Percentiles rank a stretch among this genome's conserved stretches.
phyloP scores from a whole-genome alignment of 2,797 vertebrate species.

The Yasuhikotakia modesta region DNA sequence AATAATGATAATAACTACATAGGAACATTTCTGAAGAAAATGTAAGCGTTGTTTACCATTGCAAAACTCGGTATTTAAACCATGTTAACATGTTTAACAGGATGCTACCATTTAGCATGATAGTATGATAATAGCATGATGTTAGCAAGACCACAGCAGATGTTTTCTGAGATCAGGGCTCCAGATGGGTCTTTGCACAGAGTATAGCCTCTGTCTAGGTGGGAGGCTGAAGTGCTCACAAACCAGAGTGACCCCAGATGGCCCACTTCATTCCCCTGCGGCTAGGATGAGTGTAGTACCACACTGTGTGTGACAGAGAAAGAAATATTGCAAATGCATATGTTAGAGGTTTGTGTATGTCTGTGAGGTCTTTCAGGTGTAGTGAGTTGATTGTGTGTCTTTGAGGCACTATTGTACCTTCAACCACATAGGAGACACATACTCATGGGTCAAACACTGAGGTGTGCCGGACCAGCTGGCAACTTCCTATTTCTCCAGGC shows the following conservation, averaged over 20 bases:
- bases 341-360: constrained; percentile 29
- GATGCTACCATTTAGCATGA: too few relatives aligned
- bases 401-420: constrained; percentile 70
- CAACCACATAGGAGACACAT: constrained; percentile 65
- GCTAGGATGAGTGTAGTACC: constrained; percentile 11
- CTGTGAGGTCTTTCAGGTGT: constrained; percentile 75
- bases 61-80: too few relatives aligned
- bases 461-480: constrained; percentile 83
- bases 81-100: too few relatives aligned
- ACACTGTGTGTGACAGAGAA: constrained; percentile 12
- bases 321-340: constrained; percentile 14
- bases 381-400: constrained; percentile 71
- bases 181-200: constrained; percentile 45
- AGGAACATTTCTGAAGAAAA: too few relatives aligned
- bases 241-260: constrained; percentile 62
- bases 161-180: constrained; percentile 10
- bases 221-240: constrained; percentile 69
- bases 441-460: constrained; percentile 80
- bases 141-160: constrained; percentile 11
- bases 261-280: constrained; percentile 50
- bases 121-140: too few relatives aligned
- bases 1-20: too few relatives aligned
- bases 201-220: constrained; percentile 67
- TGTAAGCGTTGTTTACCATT: too few relatives aligned
- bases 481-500: constrained; percentile 71